Base-by-base conservation (phyloP, 2,888 invertebrate species). In the Latrodectus hesperus region DNA sequence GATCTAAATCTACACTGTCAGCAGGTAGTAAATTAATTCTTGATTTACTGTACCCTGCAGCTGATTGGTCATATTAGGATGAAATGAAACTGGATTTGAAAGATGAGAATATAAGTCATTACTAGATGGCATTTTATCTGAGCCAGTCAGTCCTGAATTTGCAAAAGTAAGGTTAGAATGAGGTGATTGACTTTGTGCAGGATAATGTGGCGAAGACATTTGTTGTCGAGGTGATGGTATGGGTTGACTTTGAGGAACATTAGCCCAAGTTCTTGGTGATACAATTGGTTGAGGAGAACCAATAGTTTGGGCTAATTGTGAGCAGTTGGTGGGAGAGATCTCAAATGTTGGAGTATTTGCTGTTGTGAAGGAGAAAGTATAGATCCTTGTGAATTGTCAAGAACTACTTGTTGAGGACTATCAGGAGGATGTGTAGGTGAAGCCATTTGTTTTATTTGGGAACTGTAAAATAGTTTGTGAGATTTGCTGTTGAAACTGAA, bases 211-310 rank as follows among this genome's bases (percentile, higher is more conserved):
- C 84, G 92, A 92, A 89, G 92, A 92, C 88, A 91, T 91, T 85
- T 91, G 91, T 89, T 90, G 90, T 60, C 92, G 90, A 16, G 92
- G 92, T 38, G 92, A 92, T 91, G 94, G 94, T 90, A 95, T 94
- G 65, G 91, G 91, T 78, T 91, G 90, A 67, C 90, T 90, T 73
- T 91, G 91, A 60, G 92, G 92, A 87, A 92, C 92, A n/a, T 79
- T 79, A 88, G 91, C 91, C 90, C 92, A 92, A 90, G 92, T 92
- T 71, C 95, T 93, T 0, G 96, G 95, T 75, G 95, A 95, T 22
- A 95, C 95, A 90, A 95, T 95, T 72, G 96, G 96, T 92, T 96
- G 96, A 5, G 96, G 96, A 90, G 96, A 96, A 88, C 96, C 94
- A 89, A 95, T 93, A 80, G 92, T 92, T 89, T 92, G 92, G 85